phyloP scores from a whole-genome alignment of 2,113 vertebrate genomes.

The Gadus macrocephalus region DNA sequence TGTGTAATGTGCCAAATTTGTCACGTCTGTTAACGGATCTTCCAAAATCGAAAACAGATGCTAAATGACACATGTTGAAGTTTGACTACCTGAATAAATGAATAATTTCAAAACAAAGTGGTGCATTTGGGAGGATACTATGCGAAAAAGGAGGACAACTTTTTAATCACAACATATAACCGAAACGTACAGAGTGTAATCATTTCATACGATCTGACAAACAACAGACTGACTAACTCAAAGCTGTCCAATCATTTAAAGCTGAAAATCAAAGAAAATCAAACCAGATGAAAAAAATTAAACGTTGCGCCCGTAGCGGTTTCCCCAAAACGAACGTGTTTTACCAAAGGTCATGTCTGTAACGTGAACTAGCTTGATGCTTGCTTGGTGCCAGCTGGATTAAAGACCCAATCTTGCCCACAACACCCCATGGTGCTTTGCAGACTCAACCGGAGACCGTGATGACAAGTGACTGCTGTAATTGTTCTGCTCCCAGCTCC shows the following conservation, averaged over 20 bases:
- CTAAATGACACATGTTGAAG: conserved; percentile 46
- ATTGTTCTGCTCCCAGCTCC: conserved; percentile 67
- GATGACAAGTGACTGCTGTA: conserved; percentile 73
- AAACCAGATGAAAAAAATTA: no score
- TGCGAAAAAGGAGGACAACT: neutral
- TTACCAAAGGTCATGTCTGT: neutral
- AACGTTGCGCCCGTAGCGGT: no score
- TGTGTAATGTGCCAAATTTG: conserved; percentile 32
- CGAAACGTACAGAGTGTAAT: no score
- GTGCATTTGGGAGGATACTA: neutral
- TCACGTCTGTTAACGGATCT: conserved; percentile 33
- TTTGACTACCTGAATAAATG: neutral
- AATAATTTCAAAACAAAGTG: conserved; percentile 4
- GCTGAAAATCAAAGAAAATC: no score
- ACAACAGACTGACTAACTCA: no score
- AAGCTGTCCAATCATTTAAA: no score
- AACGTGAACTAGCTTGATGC: conserved; percentile 34
- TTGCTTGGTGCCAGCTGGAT: conserved; percentile 62
- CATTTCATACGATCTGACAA: no score
- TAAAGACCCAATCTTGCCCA: conserved; percentile 61
- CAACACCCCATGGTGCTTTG: conserved; percentile 58
- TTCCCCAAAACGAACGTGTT: conserved; percentile 8
- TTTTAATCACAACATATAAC: neutral
- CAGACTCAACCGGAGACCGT: conserved; percentile 64
- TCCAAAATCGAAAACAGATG: conserved; percentile 55